These are phyloP conservation scores for Tiphia femorata DNA, from an alignment of 2,888 invertebrate species.

Conservation along the genomic window DNA sequence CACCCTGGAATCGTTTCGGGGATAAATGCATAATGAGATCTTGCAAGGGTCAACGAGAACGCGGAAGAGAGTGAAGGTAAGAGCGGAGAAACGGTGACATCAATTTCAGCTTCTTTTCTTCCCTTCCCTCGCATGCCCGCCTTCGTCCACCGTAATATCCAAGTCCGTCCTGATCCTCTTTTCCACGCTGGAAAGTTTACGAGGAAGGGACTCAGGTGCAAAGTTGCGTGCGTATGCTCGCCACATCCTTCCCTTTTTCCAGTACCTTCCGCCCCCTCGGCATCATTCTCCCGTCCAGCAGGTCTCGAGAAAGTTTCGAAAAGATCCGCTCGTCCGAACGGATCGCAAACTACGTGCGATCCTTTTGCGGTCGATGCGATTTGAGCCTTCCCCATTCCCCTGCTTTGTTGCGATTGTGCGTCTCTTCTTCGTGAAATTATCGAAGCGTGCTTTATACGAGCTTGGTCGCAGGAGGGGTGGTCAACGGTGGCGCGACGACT, in stretches of 20 bases:
- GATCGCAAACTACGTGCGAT: too few relatives aligned
- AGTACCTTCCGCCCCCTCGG: not conserved
- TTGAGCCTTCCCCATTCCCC: not conserved
- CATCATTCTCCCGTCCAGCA: not conserved
- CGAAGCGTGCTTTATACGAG: conserved; percentile 3
- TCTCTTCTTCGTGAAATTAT: conserved; percentile 1
- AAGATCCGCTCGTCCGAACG: too few relatives aligned
- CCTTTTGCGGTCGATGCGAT: not conserved
- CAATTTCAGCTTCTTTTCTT: not conserved
- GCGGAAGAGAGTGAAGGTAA: not conserved
- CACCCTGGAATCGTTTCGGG: too few relatives aligned
- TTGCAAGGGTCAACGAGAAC: conserved; percentile 7
- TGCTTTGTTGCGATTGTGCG: too few relatives aligned
- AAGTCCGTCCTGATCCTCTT: not conserved
- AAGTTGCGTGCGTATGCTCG: too few relatives aligned
- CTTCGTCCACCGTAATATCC: not conserved
- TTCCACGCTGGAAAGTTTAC: not conserved
- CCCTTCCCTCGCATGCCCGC: not conserved
- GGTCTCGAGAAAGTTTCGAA: not conserved
- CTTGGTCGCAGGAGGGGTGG: not conserved
- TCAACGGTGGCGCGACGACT: conserved; percentile 8
- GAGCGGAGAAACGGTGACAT: not conserved
- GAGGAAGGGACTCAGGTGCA: conserved; percentile 5
- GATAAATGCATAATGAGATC: conserved; percentile 33
- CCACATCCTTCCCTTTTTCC: not conserved